Evolutionary conservation across 2,888 invertebrate species (phyloP), one percentile per base, ranked within the genome.

Genomic region (Andricus curvator): DNA sequence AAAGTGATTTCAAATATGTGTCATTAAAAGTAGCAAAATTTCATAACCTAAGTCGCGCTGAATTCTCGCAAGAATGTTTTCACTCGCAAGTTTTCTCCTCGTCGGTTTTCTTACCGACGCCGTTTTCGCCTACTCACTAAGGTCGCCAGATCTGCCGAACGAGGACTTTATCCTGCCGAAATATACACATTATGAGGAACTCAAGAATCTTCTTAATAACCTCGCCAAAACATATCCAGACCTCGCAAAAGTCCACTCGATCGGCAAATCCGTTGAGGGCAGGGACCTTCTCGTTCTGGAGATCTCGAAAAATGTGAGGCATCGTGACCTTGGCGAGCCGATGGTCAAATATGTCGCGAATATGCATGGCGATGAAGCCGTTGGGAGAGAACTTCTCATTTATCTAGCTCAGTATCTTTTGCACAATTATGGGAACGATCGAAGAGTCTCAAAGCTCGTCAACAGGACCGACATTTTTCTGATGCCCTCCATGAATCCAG

Each of bases 401-500:
- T 96, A 96, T 91, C 93, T 99, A 89, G 96, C 97, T 0, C 95
- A 97, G 87, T 96, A 98, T 93, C 94, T 99, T 79, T 94, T 99
- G 77, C 93, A 94, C 13, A 97, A 96, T 90, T 97, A 97, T 90
- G 96, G 95, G 4, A 95, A 94, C 80, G 94, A 95, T 87, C 94
- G 95, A 0, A 94, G 97, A 80, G 94, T 99, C 29, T 96, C 97
- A 0, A 94, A 94, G 81, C 93, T 99, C 80, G 95, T 99, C 1
- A 96, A 99, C 90, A 94, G 93, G 6, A 99, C 98, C 0, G 97
- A 99, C 90, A 98, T 99, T 84, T 98, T 96, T 93, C 93, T 99
- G 88, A 97, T 99, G 97, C 99, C 99, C 0, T 97, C 98, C 0
- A 96, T 99, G 95, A 99, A 99, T 94, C 99, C 99, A 56, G 97